Evolutionary conservation across 2,888 invertebrate species (phyloP).

Genomic region (Fragum whitleyi): DNA sequence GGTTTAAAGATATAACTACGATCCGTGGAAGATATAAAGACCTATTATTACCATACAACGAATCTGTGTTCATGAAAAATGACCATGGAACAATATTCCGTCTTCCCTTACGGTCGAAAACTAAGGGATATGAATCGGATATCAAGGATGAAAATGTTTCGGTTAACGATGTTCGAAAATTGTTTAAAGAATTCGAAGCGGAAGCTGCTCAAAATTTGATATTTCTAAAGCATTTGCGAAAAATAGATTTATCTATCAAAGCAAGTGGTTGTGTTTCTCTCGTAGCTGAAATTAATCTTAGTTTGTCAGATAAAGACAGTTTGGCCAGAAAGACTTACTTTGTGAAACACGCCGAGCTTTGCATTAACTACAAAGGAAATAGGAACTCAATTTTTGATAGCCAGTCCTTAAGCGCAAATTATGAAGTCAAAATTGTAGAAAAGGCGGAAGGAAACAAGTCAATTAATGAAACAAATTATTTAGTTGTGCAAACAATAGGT

Average conservation of each 20-base stretch:
- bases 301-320: not conserved
- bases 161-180: slow-evolving; percentile 1
- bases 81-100: slow-evolving; percentile 64
- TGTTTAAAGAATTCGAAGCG: slow-evolving; percentile 40
- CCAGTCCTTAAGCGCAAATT: not conserved
- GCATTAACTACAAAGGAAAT: slow-evolving; percentile 23
- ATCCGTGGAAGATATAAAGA: slow-evolving; percentile 38
- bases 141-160: slow-evolving; percentile 61
- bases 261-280: not conserved
- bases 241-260: slow-evolving; percentile 43
- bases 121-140: slow-evolving; percentile 75
- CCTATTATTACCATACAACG: slow-evolving; percentile 61
- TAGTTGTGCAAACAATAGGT: slow-evolving; percentile 74
- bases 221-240: slow-evolving; percentile 60
- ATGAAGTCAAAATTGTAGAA: not conserved
- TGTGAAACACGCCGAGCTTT: not conserved
- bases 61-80: slow-evolving; percentile 30
- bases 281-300: not conserved
- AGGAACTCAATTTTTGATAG: not conserved
- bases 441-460: too few relatives aligned
- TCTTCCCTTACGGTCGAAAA: slow-evolving; percentile 60
- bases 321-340: not conserved
- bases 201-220: slow-evolving; percentile 51
- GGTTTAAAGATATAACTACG: slow-evolving; percentile 43
- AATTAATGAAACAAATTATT: not conserved